Evolutionary conservation across 2,797 vertebrate genomes (phyloP).

Genomic region (Merluccius polli): DNA sequence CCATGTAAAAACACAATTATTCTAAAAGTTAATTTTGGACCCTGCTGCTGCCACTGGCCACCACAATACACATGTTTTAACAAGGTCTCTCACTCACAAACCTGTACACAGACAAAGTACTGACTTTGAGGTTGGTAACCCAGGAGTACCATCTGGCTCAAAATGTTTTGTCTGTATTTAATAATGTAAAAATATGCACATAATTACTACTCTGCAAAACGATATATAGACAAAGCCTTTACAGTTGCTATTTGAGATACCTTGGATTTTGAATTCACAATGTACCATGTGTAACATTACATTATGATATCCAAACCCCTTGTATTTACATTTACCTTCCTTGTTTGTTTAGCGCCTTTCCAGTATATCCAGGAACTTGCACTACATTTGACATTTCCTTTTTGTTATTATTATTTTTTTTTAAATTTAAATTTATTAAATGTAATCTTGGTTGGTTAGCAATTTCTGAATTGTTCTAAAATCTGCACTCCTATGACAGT

Average conservation of each 20-base stretch:
- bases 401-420: no score
- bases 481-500: not conserved
- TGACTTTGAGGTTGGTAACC: not conserved
- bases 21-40: no score
- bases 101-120: conserved; percentile 3
- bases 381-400: no score
- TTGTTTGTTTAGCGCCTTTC: not conserved
- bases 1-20: no score
- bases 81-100: not conserved
- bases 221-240: not conserved
- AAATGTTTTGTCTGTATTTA: not conserved
- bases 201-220: not conserved
- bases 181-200: not conserved
- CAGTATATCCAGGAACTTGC: no score
- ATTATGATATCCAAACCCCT: not conserved
- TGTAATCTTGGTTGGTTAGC: not conserved
- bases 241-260: not conserved
- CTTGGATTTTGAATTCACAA: not conserved
- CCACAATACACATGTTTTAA: not conserved
- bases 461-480: not conserved
- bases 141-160: no score
- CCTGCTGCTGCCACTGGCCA: not conserved
- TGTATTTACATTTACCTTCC: not conserved
- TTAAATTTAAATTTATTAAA: no score
- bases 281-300: not conserved